Conservation (phyloP, 2,888 invertebrate species). For the Globia sparganii region DNA sequence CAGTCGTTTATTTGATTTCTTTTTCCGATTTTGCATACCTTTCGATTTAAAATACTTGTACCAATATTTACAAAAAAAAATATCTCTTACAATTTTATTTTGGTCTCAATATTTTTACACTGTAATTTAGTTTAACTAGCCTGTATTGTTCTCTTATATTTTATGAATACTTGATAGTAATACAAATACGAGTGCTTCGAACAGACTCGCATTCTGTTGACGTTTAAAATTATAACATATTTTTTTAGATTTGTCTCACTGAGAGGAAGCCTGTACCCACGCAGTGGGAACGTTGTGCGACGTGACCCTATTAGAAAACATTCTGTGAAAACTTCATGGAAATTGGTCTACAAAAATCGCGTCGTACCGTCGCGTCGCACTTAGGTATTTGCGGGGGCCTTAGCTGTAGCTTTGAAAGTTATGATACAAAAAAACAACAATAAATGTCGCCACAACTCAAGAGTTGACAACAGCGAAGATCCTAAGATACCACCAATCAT, state of each 20-base stretch:
- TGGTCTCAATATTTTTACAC: background rate
- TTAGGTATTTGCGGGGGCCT: background rate
- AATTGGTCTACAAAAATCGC: background rate
- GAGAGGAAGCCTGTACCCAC: background rate
- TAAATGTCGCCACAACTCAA: slow-evolving; percentile 5
- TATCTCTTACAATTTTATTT: background rate
- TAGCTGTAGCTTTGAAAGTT: background rate
- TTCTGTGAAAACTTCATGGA: background rate
- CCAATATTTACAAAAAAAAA: slow-evolving; percentile 6
- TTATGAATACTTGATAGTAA: background rate
- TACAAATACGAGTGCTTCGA: background rate
- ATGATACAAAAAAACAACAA: background rate
- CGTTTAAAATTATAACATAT: background rate
- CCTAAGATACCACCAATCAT: slow-evolving; percentile 24
- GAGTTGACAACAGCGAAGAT: slow-evolving; percentile 26
- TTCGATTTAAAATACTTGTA: slow-evolving; percentile 27
- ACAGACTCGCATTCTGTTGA: background rate
- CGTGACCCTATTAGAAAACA: background rate
- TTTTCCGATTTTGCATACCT: slow-evolving; percentile 27
- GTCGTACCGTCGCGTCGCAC: background rate
- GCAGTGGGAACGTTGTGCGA: background rate
- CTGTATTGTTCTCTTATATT: background rate
- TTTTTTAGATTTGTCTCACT: background rate
- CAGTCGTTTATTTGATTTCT: slow-evolving; percentile 37
- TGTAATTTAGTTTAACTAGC: background rate